phyloP scores from a whole-genome alignment of 2,888 invertebrate species.

The Cataglyphis albicans region DNA sequence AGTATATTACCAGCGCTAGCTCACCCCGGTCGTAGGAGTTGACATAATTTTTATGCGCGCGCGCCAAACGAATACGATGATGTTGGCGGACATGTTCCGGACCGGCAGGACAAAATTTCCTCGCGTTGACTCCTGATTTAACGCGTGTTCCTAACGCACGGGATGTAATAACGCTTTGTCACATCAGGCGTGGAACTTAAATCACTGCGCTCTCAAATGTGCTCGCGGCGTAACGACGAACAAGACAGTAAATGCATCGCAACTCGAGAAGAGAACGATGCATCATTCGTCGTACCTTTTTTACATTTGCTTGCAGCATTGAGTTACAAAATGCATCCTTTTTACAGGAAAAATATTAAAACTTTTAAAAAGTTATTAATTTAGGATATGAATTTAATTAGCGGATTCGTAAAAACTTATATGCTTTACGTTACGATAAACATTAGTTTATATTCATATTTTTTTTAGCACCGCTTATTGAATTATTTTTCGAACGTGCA shows the following conservation, averaged over 20 bases:
- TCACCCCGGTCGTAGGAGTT: constrained; percentile 61
- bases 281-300: constrained; percentile 15
- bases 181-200: constrained; percentile 51
- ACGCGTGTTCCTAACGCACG: constrained; percentile 52
- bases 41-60: constrained; percentile 75
- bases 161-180: constrained; percentile 54
- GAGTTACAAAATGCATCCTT: background rate
- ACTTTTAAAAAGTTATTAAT: constrained; percentile 8
- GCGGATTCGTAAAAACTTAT: background rate
- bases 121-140: constrained; percentile 56
- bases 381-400: constrained; percentile 6
- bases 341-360: background rate
- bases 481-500: constrained; percentile 12
- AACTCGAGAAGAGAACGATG: constrained; percentile 29
- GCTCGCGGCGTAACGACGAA: constrained; percentile 32
- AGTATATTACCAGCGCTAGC: constrained; percentile 66
- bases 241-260: constrained; percentile 32
- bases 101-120: constrained; percentile 47
- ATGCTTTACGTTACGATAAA: constrained; percentile 15
- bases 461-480: background rate
- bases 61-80: constrained; percentile 66
- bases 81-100: constrained; percentile 52
- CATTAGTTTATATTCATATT: background rate
- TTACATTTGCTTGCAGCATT: background rate
- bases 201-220: constrained; percentile 49